Evolutionary conservation across 2,113 vertebrate genomes (phyloP).

Genomic region (Microcebus jonahi): DNA sequence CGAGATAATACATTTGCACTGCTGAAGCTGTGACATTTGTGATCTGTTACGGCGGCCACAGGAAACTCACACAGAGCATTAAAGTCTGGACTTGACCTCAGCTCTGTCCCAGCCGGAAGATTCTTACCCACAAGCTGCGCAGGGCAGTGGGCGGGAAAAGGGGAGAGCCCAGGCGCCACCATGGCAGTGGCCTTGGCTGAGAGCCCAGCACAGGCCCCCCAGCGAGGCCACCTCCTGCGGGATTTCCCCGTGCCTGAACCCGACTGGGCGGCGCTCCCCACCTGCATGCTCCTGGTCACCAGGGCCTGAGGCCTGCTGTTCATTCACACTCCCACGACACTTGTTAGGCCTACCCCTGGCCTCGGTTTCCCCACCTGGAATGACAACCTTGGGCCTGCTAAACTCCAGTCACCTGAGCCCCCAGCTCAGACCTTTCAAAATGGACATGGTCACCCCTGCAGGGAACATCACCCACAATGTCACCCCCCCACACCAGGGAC

Average conservation of each 20-base stretch:
- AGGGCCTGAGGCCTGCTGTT: neutral
- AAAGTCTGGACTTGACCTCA: neutral
- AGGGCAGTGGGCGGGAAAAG: fast-evolving
- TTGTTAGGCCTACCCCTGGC: neutral
- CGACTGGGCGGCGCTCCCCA: fast-evolving
- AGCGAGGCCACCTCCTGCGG: neutral
- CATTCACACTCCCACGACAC: neutral
- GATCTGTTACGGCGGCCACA: fast-evolving
- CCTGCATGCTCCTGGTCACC: neutral
- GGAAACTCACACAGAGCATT: fast-evolving
- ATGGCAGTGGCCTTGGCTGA: fast-evolving
- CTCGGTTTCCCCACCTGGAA: neutral
- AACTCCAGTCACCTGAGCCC: neutral
- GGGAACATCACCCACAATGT: fast-evolving
- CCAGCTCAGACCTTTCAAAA: neutral
- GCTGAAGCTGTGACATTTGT: fast-evolving
- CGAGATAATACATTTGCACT: fast-evolving
- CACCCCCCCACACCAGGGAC: no score
- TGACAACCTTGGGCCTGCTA: neutral
- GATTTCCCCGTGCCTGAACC: neutral
- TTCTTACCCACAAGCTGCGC: neutral
- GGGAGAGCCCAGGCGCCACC: fast-evolving
- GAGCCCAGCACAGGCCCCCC: neutral
- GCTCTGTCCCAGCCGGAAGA: neutral
- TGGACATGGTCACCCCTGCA: neutral